These are phyloP conservation scores for Meiosimyza platycephala DNA, from an alignment of 2,888 invertebrate genomes.

Conservation along the genomic window DNA sequence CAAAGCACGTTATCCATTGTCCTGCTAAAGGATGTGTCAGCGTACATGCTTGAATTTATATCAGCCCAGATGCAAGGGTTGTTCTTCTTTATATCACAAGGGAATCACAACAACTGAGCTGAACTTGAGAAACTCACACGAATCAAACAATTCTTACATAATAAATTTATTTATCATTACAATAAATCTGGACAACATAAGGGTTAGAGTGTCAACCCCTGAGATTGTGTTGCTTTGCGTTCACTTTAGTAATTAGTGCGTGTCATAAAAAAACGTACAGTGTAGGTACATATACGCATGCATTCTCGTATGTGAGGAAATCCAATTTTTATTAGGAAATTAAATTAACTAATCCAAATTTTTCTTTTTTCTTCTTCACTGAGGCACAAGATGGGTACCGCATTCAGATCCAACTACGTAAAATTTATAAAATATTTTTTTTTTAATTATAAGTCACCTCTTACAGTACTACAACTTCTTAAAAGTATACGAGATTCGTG, in stretches of 20 bases:
- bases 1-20: background rate
- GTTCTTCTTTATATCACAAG: background rate
- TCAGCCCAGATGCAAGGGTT: background rate
- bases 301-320: too few species aligned
- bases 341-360: too few species aligned
- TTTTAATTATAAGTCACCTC: too few species aligned
- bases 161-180: slow-evolving; percentile 65
- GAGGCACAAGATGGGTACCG: too few species aligned
- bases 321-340: too few species aligned
- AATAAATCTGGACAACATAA: slow-evolving; percentile 53
- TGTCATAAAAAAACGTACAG: too few species aligned
- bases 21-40: background rate
- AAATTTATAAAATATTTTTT: too few species aligned
- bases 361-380: too few species aligned
- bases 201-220: slow-evolving; percentile 56
- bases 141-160: slow-evolving; percentile 60
- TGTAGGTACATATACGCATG: too few species aligned
- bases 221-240: background rate
- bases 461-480: too few species aligned
- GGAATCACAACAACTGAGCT: background rate
- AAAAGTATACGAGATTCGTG: too few species aligned
- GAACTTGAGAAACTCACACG: background rate
- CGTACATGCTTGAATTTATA: background rate
- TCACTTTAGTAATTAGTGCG: background rate
- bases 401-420: too few species aligned